Base-by-base conservation (phyloP, 1,140 invertebrate species). In the Maniola jurtina region DNA sequence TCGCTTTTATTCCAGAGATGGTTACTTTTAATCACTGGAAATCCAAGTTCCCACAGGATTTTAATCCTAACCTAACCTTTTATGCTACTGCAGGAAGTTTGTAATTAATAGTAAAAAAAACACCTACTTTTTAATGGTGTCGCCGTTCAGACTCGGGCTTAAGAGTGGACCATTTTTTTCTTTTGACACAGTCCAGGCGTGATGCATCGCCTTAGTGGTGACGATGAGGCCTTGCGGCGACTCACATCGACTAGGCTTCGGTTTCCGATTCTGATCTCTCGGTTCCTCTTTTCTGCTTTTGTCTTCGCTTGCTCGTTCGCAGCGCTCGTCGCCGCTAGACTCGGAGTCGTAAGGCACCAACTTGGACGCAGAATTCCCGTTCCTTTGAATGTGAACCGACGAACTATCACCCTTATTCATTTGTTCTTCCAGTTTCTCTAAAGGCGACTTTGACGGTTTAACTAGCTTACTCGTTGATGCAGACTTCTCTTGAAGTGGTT, bases 111-210 rank as follows among this genome's bases (percentile, higher is more conserved):
- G 25, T 1, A 50, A 59, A 55, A 38, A 7, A 40, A 10, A 74
- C n/a, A n/a, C 88, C 83, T 65, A 91, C 90, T 89, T 91, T 72
- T 85, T 90, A 71, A 82, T 90, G 33, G 86, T 90, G 34, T 84
- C 88, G 6, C 90, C 90, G 63, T 91, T 90, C 3, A 91, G 71
- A 57, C 88, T 91, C 9, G 89, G 89, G 66, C 89, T 91, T 47
- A 90, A 71, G 14, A 89, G 74, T 3, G 87, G 83, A 6, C 79
- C 87, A 67, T 76, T 82, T 10, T 84, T 84, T 72, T 89, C 84
- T 15, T 72, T 89, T 7, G 91, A 92, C 0, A 92, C 91, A 33
- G 90, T 91, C 92, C 92, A 92, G 6, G 90, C 84, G 10, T 89
- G 84, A 14, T 87, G 84, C 63, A 89, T 89, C 8, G 88, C 82